Conservation (phyloP, 2,888 invertebrate genomes). For the Lasioglossum vierecki region DNA sequence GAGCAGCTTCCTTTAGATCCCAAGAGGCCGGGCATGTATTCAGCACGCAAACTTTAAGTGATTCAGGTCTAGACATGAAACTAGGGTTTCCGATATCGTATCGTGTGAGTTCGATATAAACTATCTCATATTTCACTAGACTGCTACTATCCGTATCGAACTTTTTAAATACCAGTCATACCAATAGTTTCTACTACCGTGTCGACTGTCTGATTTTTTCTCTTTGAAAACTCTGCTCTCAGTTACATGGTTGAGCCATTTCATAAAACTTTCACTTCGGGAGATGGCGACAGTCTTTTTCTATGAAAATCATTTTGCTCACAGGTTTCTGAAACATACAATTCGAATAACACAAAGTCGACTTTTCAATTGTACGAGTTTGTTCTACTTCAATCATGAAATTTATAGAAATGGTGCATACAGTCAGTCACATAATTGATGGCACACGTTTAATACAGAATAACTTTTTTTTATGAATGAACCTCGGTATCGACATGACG, state of each 20-base stretch:
- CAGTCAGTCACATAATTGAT: background rate
- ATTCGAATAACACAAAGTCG: background rate
- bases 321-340: background rate
- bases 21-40: background rate
- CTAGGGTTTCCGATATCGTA: slow-evolving; percentile 9
- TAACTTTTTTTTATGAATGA: background rate
- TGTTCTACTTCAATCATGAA: background rate
- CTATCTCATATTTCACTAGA: background rate
- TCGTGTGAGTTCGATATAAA: background rate
- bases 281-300: background rate
- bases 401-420: no score
- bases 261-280: background rate
- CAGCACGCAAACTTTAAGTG: slow-evolving; percentile 13
- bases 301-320: background rate
- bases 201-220: background rate
- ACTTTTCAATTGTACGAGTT: background rate
- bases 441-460: background rate
- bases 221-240: background rate
- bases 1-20: background rate
- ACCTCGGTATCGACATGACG: no score
- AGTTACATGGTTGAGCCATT: background rate
- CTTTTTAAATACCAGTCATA: background rate
- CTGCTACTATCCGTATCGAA: background rate
- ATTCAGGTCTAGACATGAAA: slow-evolving; percentile 11
- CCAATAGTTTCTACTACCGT: background rate